These are phyloP conservation scores for Cololabis saira DNA, from an alignment of 2,113 vertebrate species.

Conservation along the genomic window DNA sequence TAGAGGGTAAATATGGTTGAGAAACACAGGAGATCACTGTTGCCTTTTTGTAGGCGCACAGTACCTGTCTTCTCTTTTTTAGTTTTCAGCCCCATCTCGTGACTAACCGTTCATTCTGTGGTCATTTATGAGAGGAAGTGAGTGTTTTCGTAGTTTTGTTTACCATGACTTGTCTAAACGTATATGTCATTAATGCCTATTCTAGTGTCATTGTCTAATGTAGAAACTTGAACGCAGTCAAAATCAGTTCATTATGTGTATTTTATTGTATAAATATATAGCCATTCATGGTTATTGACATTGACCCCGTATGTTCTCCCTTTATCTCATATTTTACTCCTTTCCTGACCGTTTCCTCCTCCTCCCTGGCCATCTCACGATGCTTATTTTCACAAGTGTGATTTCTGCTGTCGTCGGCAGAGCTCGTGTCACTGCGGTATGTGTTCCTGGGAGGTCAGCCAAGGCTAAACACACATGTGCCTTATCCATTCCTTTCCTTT, in stretches of 20 bases:
- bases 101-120: too few relatives aligned
- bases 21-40: too few relatives aligned
- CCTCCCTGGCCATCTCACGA: conserved; percentile 44
- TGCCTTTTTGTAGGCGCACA: too few relatives aligned
- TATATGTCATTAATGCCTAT: background rate
- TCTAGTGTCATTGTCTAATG: background rate
- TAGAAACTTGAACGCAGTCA: background rate
- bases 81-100: too few relatives aligned
- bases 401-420: conserved; percentile 74
- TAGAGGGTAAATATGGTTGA: too few relatives aligned
- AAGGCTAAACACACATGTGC: conserved; percentile 65
- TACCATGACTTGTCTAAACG: background rate
- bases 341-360: background rate
- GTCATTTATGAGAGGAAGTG: background rate
- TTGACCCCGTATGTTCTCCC: background rate
- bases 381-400: conserved; percentile 74
- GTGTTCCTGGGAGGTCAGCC: conserved; percentile 72
- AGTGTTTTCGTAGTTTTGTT: background rate
- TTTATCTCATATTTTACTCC: conserved; percentile 11
- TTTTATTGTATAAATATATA: background rate
- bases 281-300: too few relatives aligned
- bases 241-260: background rate
- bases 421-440: conserved; percentile 72
- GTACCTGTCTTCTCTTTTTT: too few relatives aligned
- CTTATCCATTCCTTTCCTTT: conserved; percentile 72